Percentiles rank a stretch among this genome's conserved stretches.
Evolutionary conservation across 2,797 vertebrate species (phyloP).

Genomic region (Sebastolobus alascanus): DNA sequence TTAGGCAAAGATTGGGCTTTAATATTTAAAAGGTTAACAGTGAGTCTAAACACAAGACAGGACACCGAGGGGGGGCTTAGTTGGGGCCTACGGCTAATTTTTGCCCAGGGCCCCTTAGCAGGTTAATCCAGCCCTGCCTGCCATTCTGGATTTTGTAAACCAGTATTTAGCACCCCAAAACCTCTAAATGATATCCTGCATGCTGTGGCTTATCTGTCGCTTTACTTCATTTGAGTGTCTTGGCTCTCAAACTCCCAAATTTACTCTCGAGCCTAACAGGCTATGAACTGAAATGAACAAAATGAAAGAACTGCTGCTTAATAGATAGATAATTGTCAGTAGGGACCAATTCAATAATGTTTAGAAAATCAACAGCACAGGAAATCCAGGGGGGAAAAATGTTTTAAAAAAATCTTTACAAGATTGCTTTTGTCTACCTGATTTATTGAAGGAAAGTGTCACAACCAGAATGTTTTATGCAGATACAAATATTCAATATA

Average conservation of each 20-base stretch:
- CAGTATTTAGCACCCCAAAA: background rate
- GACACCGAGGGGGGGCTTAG: background rate
- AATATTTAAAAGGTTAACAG: background rate
- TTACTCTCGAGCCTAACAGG: background rate
- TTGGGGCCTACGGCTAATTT: background rate
- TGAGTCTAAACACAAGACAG: background rate
- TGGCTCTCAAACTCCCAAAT: background rate
- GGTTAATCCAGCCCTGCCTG: background rate
- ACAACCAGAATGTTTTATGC: background rate
- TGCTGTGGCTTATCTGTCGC: background rate
- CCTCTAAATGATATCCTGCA: background rate
- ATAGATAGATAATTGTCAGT: background rate
- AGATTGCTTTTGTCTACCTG: background rate
- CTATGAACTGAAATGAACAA: background rate
- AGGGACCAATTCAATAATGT: background rate
- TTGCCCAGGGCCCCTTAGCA: background rate
- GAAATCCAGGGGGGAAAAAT: background rate
- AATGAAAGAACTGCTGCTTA: background rate
- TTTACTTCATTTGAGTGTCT: background rate
- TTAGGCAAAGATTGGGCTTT: background rate
- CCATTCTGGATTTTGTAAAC: constrained; percentile 2
- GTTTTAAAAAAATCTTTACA: background rate
- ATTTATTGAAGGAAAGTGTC: constrained; percentile 7
- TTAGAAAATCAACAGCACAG: background rate
- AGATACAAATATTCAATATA: constrained; percentile 26